phyloP scores from a whole-genome alignment of 2,797 vertebrate genomes.

The Tokudaia tokunoshimensis region DNA sequence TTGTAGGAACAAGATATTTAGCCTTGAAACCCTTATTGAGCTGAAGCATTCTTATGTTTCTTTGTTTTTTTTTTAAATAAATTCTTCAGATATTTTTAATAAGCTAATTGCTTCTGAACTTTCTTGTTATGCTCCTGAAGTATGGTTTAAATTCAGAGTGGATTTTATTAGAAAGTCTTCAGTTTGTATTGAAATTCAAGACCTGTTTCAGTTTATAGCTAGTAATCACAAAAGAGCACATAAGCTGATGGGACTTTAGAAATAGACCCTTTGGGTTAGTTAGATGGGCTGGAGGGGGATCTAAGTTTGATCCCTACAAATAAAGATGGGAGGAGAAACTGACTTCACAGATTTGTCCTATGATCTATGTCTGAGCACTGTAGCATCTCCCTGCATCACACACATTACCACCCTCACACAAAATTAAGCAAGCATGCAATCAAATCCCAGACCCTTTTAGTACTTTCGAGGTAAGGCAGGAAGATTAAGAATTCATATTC shows the following conservation, averaged over 20 bases:
- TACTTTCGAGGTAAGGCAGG: background rate
- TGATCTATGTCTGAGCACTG: background rate
- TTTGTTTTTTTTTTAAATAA: constrained; percentile 44
- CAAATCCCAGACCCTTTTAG: background rate
- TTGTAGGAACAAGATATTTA: background rate
- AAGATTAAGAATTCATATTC: background rate
- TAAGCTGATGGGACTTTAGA: constrained; percentile 56
- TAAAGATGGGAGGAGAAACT: background rate
- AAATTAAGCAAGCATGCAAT: background rate
- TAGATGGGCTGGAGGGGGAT: background rate
- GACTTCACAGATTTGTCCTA: background rate
- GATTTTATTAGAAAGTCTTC: constrained; percentile 68
- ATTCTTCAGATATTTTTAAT: constrained; percentile 54
- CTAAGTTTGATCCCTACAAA: background rate
- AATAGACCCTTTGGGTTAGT: background rate
- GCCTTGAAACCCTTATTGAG: constrained; percentile 44
- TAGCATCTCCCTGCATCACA: too few relatives aligned
- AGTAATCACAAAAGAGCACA: constrained; percentile 63
- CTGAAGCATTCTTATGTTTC: background rate
- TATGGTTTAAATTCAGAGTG: constrained; percentile 74
- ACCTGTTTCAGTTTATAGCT: background rate
- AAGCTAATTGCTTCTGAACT: constrained; percentile 70
- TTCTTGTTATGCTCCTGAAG: constrained; percentile 80
- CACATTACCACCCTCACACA: background rate
- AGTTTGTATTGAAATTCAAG: constrained; percentile 71